Evolutionary conservation across 2,888 invertebrate genomes (phyloP).

Genomic region (Eremobia ochroleuca): DNA sequence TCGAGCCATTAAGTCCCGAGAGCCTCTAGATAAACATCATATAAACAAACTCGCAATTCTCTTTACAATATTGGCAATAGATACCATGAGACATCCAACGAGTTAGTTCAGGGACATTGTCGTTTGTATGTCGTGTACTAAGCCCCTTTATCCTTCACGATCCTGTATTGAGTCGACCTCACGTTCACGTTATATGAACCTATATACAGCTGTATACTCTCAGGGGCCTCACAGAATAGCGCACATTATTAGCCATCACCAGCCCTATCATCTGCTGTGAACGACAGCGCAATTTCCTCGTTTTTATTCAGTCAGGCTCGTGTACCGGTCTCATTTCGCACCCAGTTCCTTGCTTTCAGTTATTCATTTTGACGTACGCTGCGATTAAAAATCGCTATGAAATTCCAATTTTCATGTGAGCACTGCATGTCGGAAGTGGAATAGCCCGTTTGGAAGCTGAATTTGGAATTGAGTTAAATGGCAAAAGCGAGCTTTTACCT

Average conservation of each 20-base stretch:
- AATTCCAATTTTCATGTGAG: slow-evolving; percentile 59
- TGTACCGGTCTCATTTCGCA: slow-evolving; percentile 45
- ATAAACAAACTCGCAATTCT: slow-evolving; percentile 58
- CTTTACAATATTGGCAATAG: slow-evolving; percentile 62
- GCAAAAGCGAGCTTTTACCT: slow-evolving; percentile 18
- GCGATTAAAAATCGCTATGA: slow-evolving; percentile 60
- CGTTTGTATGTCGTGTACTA: slow-evolving; percentile 62
- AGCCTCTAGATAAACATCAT: slow-evolving; percentile 52
- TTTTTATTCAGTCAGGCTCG: slow-evolving; percentile 55
- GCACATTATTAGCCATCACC: slow-evolving; percentile 60
- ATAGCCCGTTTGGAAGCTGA: slow-evolving; percentile 35
- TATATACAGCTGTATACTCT: slow-evolving; percentile 39
- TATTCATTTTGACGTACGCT: slow-evolving; percentile 55
- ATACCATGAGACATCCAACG: slow-evolving; percentile 47
- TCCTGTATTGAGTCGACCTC: slow-evolving; percentile 58
- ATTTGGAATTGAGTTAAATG: slow-evolving; percentile 36
- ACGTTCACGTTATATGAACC: slow-evolving; percentile 36
- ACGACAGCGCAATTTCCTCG: slow-evolving; percentile 68
- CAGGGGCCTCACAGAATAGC: slow-evolving; percentile 49
- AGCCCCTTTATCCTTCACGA: slow-evolving; percentile 59
- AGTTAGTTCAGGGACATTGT: slow-evolving; percentile 62
- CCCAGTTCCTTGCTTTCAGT: slow-evolving; percentile 49
- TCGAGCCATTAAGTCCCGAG: slow-evolving; percentile 50
- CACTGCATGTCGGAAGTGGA: slow-evolving; percentile 34
- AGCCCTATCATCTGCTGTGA: slow-evolving; percentile 52